Percentiles rank a stretch among this genome's conserved stretches.
Conservation (phyloP, 2,888 invertebrate genomes). For the Lepidocyrtinus sp. region DNA sequence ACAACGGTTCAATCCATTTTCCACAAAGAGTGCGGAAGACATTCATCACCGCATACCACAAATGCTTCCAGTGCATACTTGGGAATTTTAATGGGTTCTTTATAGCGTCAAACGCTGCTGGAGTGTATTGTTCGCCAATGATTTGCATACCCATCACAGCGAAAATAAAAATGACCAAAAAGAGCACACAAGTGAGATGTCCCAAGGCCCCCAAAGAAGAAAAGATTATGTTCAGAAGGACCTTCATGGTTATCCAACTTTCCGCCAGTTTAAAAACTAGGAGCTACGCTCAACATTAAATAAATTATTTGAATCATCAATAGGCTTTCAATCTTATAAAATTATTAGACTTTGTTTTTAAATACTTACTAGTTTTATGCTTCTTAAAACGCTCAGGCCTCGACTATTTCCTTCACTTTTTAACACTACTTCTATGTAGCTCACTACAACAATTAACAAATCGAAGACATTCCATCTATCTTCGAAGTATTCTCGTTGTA, state of each 20-base stretch:
- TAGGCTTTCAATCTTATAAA: background rate
- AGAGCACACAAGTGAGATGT: conserved; percentile 94
- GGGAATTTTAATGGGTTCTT: conserved; percentile 74
- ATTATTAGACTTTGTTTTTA: no score
- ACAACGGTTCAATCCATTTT: conserved; percentile 98
- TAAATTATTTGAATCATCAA: conserved; percentile 24
- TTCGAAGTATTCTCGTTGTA: conserved; percentile 85
- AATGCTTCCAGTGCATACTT: conserved; percentile 97
- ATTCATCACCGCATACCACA: conserved; percentile 98
- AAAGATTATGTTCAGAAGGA: conserved; percentile 95
- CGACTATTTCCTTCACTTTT: background rate
- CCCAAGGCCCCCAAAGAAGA: conserved; percentile 96
- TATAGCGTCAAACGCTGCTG: conserved; percentile 84
- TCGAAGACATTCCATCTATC: conserved; percentile 98
- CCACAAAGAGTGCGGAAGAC: no score
- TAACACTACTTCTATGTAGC: conserved; percentile 87
- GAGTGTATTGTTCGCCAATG: conserved; percentile 92
- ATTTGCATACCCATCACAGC: conserved; percentile 98
- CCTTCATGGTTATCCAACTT: conserved; percentile 98
- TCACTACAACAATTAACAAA: conserved; percentile 92
- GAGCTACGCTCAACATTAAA: conserved; percentile 84
- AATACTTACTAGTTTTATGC: conserved; percentile 85
- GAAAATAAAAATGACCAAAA: conserved; percentile 97
- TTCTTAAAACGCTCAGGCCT: conserved; percentile 73
- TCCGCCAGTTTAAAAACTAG: conserved; percentile 96